Evolutionary conservation across 2,888 invertebrate species (phyloP).

Genomic region (Tridacna gigas): DNA sequence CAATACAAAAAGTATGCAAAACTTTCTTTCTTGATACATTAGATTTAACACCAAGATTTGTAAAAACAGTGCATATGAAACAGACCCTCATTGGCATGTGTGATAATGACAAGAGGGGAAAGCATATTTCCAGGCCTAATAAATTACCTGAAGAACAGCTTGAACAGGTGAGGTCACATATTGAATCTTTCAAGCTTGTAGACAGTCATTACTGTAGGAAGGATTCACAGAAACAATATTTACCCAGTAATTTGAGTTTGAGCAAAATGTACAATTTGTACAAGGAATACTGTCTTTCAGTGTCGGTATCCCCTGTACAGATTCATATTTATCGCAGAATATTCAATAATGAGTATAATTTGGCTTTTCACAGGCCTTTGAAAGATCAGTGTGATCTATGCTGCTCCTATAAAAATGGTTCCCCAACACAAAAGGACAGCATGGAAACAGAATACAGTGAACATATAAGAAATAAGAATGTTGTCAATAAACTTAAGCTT

Average conservation of each 20-base stretch:
- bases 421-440: background rate
- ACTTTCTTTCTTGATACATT: conserved; percentile 37
- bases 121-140: conserved; percentile 22
- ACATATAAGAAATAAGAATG: conserved; percentile 33
- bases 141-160: background rate
- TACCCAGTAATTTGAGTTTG: conserved; percentile 21
- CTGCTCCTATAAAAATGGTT: conserved; percentile 7
- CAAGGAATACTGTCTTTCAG: background rate
- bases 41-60: conserved; percentile 16
- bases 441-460: background rate
- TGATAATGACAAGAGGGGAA: conserved; percentile 29
- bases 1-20: conserved; percentile 30
- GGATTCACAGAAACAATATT: conserved; percentile 28
- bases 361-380: conserved; percentile 32
- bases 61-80: conserved; percentile 19
- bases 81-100: conserved; percentile 14
- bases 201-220: conserved; percentile 53
- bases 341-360: conserved; percentile 37
- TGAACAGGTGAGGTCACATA: conserved; percentile 19
- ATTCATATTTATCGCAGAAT: conserved; percentile 28
- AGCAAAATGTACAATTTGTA: conserved; percentile 32
- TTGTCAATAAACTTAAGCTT: conserved; percentile 19
- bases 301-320: background rate
- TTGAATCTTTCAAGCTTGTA: conserved; percentile 36
- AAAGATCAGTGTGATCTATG: conserved; percentile 50